Evolutionary conservation across 2,888 invertebrate species (phyloP).

Genomic region (Agrotis clavis): DNA sequence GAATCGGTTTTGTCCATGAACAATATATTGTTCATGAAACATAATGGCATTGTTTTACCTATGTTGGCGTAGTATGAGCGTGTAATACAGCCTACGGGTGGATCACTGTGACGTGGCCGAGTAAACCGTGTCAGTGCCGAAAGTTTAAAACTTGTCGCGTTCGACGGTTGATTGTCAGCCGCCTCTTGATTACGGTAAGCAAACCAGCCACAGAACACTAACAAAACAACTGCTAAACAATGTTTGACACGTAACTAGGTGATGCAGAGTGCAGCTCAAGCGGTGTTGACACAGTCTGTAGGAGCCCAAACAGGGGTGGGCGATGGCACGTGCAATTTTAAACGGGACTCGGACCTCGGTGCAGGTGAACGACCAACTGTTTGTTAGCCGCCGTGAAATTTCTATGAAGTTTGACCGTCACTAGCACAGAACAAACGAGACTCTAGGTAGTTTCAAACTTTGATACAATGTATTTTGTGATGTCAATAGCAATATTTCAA

Average conservation of each 20-base stretch:
- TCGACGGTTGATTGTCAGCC: constrained; percentile 62
- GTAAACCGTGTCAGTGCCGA: constrained; percentile 58
- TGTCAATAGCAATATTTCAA: constrained; percentile 53
- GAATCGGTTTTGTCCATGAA: constrained; percentile 74
- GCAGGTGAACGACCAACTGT: constrained; percentile 59
- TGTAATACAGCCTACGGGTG: constrained; percentile 55
- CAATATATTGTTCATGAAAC: constrained; percentile 79
- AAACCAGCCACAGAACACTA: constrained; percentile 76
- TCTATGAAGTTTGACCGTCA: constrained; percentile 78
- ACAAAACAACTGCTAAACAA: constrained; percentile 84
- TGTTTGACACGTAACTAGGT: constrained; percentile 86
- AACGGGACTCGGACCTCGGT: constrained; percentile 77
- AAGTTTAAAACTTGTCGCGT: constrained; percentile 64
- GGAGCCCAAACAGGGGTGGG: constrained; percentile 77
- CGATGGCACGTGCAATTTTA: constrained; percentile 86
- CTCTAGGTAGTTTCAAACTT: constrained; percentile 52
- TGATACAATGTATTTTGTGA: constrained; percentile 55
- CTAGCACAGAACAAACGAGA: constrained; percentile 65
- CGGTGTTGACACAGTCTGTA: constrained; percentile 81
- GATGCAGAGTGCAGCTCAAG: constrained; percentile 81
- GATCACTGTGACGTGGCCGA: constrained; percentile 53
- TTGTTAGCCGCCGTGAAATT: constrained; percentile 79
- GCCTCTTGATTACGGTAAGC: constrained; percentile 74
- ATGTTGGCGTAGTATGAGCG: constrained; percentile 69
- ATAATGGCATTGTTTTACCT: constrained; percentile 82